Evolutionary conservation across 2,113 vertebrate species (phyloP).

Genomic region (Strix uralensis): DNA sequence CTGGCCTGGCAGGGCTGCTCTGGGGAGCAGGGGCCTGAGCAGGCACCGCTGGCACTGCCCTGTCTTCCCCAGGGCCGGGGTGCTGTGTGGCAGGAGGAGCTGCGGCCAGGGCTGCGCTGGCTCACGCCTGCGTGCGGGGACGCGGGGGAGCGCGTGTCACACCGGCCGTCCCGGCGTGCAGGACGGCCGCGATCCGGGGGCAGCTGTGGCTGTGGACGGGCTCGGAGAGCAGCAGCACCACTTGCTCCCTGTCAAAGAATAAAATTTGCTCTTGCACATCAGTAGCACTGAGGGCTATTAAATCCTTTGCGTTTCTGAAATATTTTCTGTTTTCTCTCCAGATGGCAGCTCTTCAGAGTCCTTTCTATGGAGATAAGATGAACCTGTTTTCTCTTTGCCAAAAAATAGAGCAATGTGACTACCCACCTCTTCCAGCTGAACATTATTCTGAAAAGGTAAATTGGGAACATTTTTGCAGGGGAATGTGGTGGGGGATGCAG

Average conservation of each 20-base stretch:
- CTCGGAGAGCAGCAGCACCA: not conserved
- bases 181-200: accelerated
- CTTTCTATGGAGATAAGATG: constrained; percentile 88
- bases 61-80: too few species aligned
- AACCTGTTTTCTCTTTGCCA: constrained; percentile 86
- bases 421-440: constrained; percentile 82
- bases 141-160: too few species aligned
- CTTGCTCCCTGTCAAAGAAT: not conserved
- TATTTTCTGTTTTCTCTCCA: constrained; percentile 6
- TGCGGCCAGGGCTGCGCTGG: too few species aligned
- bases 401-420: constrained; percentile 88
- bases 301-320: not conserved
- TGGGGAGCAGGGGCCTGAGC: not conserved
- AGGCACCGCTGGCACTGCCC: accelerated
- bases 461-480: not conserved
- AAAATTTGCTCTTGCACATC: not conserved
- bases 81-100: too few species aligned
- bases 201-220: not conserved
- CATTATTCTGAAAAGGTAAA: constrained; percentile 87
- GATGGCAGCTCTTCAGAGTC: constrained; percentile 88
- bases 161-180: too few species aligned
- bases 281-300: not conserved
- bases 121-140: too few species aligned
- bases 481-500: not conserved
- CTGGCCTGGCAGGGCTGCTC: too few species aligned